These are phyloP conservation scores for Cranoglanis bouderius DNA, from an alignment of 2,113 vertebrate species.

Conservation along the genomic window DNA sequence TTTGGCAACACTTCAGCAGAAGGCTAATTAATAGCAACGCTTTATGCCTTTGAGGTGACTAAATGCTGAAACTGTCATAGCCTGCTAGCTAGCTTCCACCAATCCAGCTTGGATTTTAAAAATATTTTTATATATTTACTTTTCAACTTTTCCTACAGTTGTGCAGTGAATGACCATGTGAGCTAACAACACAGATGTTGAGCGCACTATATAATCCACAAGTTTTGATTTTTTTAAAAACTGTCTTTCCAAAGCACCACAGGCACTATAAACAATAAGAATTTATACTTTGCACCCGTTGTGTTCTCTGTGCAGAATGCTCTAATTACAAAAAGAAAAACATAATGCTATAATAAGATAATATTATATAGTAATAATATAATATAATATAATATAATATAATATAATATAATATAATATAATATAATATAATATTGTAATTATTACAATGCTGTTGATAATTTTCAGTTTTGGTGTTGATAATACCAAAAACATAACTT, in stretches of 20 bases:
- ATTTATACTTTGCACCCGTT: neutral
- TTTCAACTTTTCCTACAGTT: neutral
- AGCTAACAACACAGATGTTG: neutral
- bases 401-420: no score
- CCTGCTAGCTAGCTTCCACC: neutral
- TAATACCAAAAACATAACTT: no score
- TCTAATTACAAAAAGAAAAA: neutral
- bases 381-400: no score
- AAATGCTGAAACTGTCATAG: neutral
- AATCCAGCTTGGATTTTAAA: neutral
- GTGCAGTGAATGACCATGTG: neutral
- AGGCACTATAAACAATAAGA: neutral
- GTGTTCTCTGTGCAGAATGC: neutral
- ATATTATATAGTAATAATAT: neutral
- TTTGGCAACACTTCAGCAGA: neutral
- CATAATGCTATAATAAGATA: neutral
- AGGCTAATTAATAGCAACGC: neutral
- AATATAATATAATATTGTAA: no score
- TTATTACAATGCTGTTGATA: no score
- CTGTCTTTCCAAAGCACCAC: neutral
- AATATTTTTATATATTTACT: neutral
- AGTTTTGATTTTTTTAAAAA: neutral
- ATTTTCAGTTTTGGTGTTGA: no score
- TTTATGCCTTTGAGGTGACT: neutral
- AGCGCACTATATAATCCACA: neutral